Percentiles rank a stretch among this genome's conserved stretches.
Conservation (phyloP, 2,888 invertebrate genomes). For the Hyposoter dolosus region DNA sequence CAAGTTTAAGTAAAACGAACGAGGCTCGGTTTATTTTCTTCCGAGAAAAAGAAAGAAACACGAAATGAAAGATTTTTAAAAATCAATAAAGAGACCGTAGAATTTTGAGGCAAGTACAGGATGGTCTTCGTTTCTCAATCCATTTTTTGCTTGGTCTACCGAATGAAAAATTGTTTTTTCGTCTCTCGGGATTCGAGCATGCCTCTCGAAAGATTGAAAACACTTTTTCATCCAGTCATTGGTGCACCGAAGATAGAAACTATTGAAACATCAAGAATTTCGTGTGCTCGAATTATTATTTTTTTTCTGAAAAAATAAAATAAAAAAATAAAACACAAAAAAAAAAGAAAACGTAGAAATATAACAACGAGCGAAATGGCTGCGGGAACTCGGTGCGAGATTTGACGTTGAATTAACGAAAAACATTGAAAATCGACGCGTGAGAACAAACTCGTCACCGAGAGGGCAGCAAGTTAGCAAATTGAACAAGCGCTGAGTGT, state of each 20-base stretch:
- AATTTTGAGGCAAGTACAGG: constrained; percentile 59
- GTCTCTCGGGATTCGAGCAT: constrained; percentile 50
- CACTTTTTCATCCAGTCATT: background rate
- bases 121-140: constrained; percentile 50
- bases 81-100: background rate
- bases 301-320: constrained; percentile 21
- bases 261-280: background rate
- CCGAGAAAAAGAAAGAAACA: background rate
- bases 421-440: constrained; percentile 21
- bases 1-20: constrained; percentile 11
- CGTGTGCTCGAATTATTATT: constrained; percentile 36
- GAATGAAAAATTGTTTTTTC: background rate
- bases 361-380: background rate
- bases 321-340: background rate
- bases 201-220: constrained; percentile 38
- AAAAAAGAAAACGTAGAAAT: no score
- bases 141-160: constrained; percentile 24
- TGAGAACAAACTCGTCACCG: constrained; percentile 50
- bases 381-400: constrained; percentile 40
- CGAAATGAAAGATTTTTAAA: background rate
- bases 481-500: constrained; percentile 54
- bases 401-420: constrained; percentile 13
- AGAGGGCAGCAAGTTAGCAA: constrained; percentile 43
- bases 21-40: background rate
- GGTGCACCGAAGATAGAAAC: background rate